Evolutionary conservation across 64 coral and sea anemone genomes (phyloP).

Genomic region (Astreopora myriophthalma): DNA sequence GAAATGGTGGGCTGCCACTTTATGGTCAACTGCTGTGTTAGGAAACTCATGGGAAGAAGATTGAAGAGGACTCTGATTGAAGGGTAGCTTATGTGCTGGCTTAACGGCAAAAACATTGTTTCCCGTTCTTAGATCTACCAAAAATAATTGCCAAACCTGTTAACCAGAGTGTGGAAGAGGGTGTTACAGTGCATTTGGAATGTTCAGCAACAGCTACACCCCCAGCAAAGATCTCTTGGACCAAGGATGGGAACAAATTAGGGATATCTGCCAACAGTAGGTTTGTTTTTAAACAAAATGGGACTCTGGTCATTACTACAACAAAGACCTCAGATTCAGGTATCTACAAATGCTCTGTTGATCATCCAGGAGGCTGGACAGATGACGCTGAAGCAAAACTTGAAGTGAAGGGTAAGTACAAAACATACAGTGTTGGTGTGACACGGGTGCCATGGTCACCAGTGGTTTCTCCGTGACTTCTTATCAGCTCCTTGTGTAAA

Average conservation of each 20-base stretch:
- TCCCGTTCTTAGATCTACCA: constrained; percentile 54
- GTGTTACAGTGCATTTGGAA: background rate
- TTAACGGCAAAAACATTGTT: background rate
- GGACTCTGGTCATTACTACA: constrained; percentile 42
- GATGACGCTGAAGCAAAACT: constrained; percentile 32
- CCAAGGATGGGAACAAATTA: background rate
- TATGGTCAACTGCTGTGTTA: background rate
- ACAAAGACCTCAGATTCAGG: background rate
- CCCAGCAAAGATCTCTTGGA: constrained; percentile 54
- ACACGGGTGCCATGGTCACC: background rate
- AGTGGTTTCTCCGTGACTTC: too few species aligned
- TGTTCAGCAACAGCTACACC: constrained; percentile 37
- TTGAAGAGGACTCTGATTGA: background rate
- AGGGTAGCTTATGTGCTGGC: background rate
- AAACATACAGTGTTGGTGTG: background rate
- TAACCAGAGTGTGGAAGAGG: constrained; percentile 35
- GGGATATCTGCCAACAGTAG: background rate
- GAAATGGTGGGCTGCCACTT: too few species aligned
- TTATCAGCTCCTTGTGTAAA: too few species aligned
- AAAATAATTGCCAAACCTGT: constrained; percentile 46
- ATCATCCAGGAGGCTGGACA: constrained; percentile 17
- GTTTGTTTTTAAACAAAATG: background rate
- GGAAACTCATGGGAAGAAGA: background rate
- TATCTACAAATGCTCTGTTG: constrained; percentile 48
- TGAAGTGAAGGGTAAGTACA: constrained; percentile 70